A percentile compares a stretch with the other conserved stretches of the same genome.
Evolutionary conservation across 2,888 invertebrate genomes (phyloP).

Genomic region (Tetranychus piercei): DNA sequence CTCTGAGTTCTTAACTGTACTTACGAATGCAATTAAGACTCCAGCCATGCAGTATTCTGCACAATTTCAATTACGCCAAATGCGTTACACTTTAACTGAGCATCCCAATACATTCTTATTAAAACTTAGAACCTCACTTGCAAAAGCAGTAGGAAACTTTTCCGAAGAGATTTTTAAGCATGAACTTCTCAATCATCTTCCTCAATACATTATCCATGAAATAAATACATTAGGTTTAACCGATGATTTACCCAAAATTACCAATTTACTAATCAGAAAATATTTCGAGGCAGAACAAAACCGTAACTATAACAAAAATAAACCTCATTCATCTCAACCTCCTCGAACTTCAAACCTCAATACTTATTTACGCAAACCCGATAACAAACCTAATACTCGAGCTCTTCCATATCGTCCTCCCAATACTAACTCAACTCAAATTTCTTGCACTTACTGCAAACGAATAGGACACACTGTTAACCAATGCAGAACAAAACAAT

Average conservation of each 20-base stretch:
- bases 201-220: neutral
- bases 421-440: too few species aligned
- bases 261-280: neutral
- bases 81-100: neutral
- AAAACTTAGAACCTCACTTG: neutral
- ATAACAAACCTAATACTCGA: too few species aligned
- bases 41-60: neutral
- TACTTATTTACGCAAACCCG: too few species aligned
- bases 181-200: neutral
- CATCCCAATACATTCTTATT: neutral
- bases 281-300: neutral
- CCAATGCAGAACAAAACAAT: too few species aligned
- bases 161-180: neutral
- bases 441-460: too few species aligned
- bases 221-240: neutral
- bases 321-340: too few species aligned
- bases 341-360: too few species aligned
- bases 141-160: neutral
- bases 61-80: neutral
- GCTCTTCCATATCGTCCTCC: too few species aligned
- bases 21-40: neutral
- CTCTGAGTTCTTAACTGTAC: neutral
- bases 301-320: neutral
- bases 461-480: too few species aligned
- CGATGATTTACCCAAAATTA: neutral